Evolutionary conservation across 1,140 invertebrate species (phyloP).

Genomic region (Rhynchophorus ferrugineus): DNA sequence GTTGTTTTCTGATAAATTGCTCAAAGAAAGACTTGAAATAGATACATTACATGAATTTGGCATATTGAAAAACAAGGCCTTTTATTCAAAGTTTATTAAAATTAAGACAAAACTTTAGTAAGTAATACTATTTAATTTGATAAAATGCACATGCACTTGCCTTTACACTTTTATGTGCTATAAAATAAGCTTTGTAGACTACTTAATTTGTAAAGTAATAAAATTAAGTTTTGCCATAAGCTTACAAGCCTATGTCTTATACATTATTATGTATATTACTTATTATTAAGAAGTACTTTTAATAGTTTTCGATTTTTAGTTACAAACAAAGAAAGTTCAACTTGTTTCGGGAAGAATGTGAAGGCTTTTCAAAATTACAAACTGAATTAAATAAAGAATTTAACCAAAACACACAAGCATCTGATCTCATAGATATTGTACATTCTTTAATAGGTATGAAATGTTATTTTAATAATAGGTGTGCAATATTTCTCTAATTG

Average conservation of each 20-base stretch:
- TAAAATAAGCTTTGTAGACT: constrained; percentile 19
- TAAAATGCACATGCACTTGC: background rate
- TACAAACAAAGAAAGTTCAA: constrained; percentile 99
- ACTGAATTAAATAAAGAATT: constrained; percentile 91
- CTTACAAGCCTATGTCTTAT: background rate
- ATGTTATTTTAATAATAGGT: constrained; percentile 1
- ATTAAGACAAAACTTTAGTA: constrained; percentile 97
- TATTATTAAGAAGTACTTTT: too few relatives aligned
- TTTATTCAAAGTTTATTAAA: constrained; percentile 95
- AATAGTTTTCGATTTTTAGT: constrained; percentile 51
- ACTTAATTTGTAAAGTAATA: constrained; percentile 16
- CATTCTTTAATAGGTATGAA: constrained; percentile 83
- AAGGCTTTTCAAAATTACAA: constrained; percentile 96
- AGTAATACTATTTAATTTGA: constrained; percentile 44
- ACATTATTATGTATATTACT: too few relatives aligned
- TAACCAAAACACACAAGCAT: constrained; percentile 53
- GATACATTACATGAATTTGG: constrained; percentile 87
- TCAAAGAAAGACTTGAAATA: constrained; percentile 89
- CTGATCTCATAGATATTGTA: constrained; percentile 71
- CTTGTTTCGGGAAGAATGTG: constrained; percentile 95
- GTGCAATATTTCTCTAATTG: background rate
- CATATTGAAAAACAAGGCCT: constrained; percentile 85
- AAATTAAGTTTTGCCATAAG: constrained; percentile 11
- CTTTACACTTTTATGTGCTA: background rate
- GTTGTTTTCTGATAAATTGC: constrained; percentile 73